phyloP scores from a whole-genome alignment of 2,888 invertebrate genomes.

The Xylota sylvarum region DNA sequence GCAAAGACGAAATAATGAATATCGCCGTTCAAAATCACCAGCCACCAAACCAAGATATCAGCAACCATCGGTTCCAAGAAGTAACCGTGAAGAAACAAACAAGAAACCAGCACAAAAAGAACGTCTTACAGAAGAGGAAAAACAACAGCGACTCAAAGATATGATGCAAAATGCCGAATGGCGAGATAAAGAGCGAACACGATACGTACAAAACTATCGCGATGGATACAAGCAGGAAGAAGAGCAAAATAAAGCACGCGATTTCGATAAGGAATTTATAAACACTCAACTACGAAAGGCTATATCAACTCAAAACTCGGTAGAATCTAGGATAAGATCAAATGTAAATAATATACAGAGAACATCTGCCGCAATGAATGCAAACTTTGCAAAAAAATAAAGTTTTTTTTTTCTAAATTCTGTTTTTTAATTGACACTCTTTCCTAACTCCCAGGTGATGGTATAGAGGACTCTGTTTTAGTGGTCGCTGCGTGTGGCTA shows the following conservation, averaged over 20 bases:
- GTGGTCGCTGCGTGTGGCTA: no score
- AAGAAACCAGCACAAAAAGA: constrained; percentile 77
- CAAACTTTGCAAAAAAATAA: constrained; percentile 91
- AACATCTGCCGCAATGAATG: constrained; percentile 91
- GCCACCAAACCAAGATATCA: constrained; percentile 23
- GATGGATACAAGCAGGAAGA: constrained; percentile 86
- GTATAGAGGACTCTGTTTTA: no score
- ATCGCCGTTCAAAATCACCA: constrained; percentile 27
- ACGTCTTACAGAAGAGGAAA: constrained; percentile 87
- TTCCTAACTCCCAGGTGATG: no score
- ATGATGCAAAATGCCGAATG: constrained; percentile 93
- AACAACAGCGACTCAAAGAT: constrained; percentile 89
- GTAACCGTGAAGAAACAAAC: constrained; percentile 34
- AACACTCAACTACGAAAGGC: constrained; percentile 84
- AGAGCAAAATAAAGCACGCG: constrained; percentile 84
- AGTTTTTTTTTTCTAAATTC: not conserved
- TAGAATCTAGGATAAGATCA: constrained; percentile 93
- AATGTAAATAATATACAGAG: constrained; percentile 96
- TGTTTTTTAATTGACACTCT: no score
- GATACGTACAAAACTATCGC: constrained; percentile 88
- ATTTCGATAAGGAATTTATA: constrained; percentile 86
- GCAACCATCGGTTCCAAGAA: constrained; percentile 38
- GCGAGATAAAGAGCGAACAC: constrained; percentile 89
- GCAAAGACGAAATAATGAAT: not conserved
- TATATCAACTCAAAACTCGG: constrained; percentile 88